Evolutionary conservation across 2,888 invertebrate genomes (phyloP).

Genomic region (Monochamus alternatus): DNA sequence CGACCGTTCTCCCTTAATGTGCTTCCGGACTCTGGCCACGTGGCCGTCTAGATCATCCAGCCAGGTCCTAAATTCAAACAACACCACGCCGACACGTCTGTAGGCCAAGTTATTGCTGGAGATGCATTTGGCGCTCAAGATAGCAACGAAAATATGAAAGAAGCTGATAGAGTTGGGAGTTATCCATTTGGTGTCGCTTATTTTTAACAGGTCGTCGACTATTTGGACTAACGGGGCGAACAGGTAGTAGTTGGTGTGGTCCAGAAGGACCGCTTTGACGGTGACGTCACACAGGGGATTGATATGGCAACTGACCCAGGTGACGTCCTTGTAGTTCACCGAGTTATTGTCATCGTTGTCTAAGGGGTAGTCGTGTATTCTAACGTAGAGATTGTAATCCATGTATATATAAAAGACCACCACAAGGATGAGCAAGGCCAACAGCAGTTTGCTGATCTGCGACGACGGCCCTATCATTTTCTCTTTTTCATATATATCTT

Average conservation of each 20-base stretch:
- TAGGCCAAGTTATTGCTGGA: slow-evolving; percentile 82
- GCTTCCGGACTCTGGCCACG: slow-evolving; percentile 84
- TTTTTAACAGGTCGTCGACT: slow-evolving; percentile 76
- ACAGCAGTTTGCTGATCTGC: slow-evolving; percentile 81
- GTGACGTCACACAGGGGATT: slow-evolving; percentile 87
- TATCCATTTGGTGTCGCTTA: slow-evolving; percentile 72
- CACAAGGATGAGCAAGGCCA: slow-evolving; percentile 74
- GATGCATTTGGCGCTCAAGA: slow-evolving; percentile 83
- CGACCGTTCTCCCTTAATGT: slow-evolving; percentile 84
- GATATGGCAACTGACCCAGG: slow-evolving; percentile 80
- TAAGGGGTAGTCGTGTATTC: slow-evolving; percentile 81
- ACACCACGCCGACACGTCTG: slow-evolving; percentile 81
- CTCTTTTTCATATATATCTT: slow-evolving; percentile 11
- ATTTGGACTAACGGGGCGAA: slow-evolving; percentile 86
- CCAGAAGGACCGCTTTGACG: slow-evolving; percentile 86
- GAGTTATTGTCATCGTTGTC: slow-evolving; percentile 67
- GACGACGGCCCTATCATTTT: slow-evolving; percentile 83
- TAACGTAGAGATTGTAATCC: slow-evolving; percentile 81
- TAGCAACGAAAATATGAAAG: slow-evolving; percentile 84
- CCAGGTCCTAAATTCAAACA: slow-evolving; percentile 88
- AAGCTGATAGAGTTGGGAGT: slow-evolving; percentile 90
- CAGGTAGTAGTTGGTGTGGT: slow-evolving; percentile 88
- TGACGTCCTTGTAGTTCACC: slow-evolving; percentile 72
- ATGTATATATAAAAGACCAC: slow-evolving; percentile 80
- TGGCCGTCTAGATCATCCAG: slow-evolving; percentile 91